A percentile compares a stretch with the other conserved stretches of the same genome.
phyloP scores from a whole-genome alignment of 2,113 vertebrate species.

The Bucco capensis region DNA sequence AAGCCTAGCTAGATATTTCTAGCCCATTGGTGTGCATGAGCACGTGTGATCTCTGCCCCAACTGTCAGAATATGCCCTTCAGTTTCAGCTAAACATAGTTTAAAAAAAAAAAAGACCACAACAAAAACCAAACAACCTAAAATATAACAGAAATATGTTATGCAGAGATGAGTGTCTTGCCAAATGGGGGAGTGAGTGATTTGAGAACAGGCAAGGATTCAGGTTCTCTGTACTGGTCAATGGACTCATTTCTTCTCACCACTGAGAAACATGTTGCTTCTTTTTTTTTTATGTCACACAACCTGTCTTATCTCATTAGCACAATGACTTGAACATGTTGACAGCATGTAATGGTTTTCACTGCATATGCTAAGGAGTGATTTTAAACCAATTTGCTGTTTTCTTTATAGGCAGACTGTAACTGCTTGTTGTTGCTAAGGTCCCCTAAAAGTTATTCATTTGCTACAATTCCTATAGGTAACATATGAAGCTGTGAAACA shows the following conservation, averaged over 20 bases:
- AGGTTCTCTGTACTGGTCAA: neutral
- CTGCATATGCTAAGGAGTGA: neutral
- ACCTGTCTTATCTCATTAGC: conserved; percentile 55
- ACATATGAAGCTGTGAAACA: neutral
- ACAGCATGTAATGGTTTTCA: conserved; percentile 20
- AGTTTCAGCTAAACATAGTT: neutral
- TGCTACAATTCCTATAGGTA: neutral
- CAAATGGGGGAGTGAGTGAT: neutral
- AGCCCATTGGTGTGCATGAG: neutral
- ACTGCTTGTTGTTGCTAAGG: conserved; percentile 34
- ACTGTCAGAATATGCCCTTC: neutral
- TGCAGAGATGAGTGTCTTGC: neutral
- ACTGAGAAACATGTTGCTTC: neutral
- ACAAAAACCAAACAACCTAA: neutral
- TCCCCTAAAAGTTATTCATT: neutral
- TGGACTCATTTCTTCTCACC: neutral
- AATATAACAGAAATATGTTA: neutral
- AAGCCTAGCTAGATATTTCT: neutral
- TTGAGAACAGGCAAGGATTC: neutral
- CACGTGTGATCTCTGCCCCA: neutral
- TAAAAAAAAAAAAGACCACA: neutral
- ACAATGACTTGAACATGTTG: conserved; percentile 18
- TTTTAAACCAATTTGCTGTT: conserved; percentile 61
- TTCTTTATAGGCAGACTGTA: conserved; percentile 35
- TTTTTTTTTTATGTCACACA: conserved; percentile 28